phyloP scores from a whole-genome alignment of 2,888 invertebrate species.

The Morpho achilles region DNA sequence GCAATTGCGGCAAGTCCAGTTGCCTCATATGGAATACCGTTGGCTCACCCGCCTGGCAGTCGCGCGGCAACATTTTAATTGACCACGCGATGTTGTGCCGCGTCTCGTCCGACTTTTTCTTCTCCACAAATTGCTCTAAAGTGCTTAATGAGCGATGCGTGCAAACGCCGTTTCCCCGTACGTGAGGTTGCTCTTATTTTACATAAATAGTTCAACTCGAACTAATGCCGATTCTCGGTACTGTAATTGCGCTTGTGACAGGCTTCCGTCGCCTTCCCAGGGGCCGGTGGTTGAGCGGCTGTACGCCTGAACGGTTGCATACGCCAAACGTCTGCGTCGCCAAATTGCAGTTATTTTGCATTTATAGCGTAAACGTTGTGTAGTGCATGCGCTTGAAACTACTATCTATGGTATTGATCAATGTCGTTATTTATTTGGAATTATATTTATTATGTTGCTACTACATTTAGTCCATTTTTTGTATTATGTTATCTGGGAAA shows the following conservation, averaged over 20 bases:
- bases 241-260: constrained; percentile 76
- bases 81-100: constrained; percentile 73
- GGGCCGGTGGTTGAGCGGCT: constrained; percentile 50
- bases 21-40: constrained; percentile 33
- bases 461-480: too few species aligned
- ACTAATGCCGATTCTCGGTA: constrained; percentile 78
- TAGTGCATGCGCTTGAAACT: constrained; percentile 59
- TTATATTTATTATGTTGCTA: too few species aligned
- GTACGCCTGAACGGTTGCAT: constrained; percentile 19
- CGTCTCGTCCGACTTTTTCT: constrained; percentile 73
- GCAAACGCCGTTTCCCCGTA: constrained; percentile 77
- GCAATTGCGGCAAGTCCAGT: constrained; percentile 45
- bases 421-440: too few species aligned
- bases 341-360: constrained; percentile 74
- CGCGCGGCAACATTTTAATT: constrained; percentile 73
- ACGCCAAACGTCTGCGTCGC: constrained; percentile 57
- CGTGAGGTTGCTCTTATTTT: constrained; percentile 72
- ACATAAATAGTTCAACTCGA: constrained; percentile 76
- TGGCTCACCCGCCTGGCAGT: constrained; percentile 41
- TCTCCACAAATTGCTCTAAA: constrained; percentile 74
- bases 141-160: constrained; percentile 79
- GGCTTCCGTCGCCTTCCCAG: constrained; percentile 74
- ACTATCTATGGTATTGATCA: constrained; percentile 52
- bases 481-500: too few species aligned
- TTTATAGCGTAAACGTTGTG: constrained; percentile 66